Evolutionary conservation across 1,140 invertebrate species (phyloP), one percentile per base, ranked within the genome.

Genomic region (Ladona fulva): DNA sequence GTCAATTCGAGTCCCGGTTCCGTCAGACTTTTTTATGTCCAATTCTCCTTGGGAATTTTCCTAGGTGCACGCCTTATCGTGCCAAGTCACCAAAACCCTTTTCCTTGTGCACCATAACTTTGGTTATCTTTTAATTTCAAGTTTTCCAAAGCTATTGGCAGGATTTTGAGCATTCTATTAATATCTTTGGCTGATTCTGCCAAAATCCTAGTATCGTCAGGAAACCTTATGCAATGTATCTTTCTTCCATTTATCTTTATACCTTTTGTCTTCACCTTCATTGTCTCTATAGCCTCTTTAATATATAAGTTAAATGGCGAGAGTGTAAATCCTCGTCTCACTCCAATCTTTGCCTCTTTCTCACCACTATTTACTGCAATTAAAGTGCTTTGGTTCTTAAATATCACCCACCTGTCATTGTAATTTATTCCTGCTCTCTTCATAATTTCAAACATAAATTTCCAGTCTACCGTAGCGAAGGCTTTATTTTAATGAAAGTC

Each of bases 261-360:
- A n/a, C n/a, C n/a, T n/a, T n/a, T n/a, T n/a, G 75, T 37, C 37
- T 76, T 25, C 19, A 24, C 75, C 37, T 76, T 76, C 25, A 76
- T 76, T 76, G 16, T 42, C 14, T 25, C 37, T 42, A 76, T 76
- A n/a, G 25, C 24, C 75, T n/a, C n/a, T n/a, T n/a, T n/a, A n/a
- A n/a, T n/a, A n/a, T n/a, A n/a, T n/a, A n/a, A n/a, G n/a, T n/a
- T 25, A 76, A 8, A 29, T 29, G 37, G 75, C 8, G 75, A 78
- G 11, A 76, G 66, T 52, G 52, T 74, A 52, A 44, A 74, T 52
- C 59, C 44, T 42, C 76, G 78, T 29, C 78, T 78, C 19, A 78
- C 78, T 66, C 25, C 74, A 78, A 78, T 78, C 73, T 78, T 78
- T 19, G 52, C 59, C 52, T 76, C 78, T 78, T 25, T 78, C 75